Conservation (phyloP, 1,140 invertebrate species). For the Acyrthosiphon pisum region DNA sequence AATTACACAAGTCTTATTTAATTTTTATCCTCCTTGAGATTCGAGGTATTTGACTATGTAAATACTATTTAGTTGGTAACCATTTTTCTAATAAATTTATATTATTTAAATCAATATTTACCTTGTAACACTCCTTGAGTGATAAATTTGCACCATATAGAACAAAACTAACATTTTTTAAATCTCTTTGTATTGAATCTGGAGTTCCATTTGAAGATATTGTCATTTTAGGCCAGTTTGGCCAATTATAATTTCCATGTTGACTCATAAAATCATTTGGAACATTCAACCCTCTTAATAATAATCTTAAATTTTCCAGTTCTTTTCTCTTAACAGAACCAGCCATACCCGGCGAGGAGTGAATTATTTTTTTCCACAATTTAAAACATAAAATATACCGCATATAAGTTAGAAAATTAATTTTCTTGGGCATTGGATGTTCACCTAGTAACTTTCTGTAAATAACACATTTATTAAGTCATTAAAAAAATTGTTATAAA, state of each 20-base stretch:
- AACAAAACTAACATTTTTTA: slow-evolving; percentile 36
- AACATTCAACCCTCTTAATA: slow-evolving; percentile 32
- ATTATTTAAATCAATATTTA: not conserved
- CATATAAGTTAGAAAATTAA: slow-evolving; percentile 46
- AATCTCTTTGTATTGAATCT: slow-evolving; percentile 39
- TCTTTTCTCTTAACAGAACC: slow-evolving; percentile 34
- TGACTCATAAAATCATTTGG: slow-evolving; percentile 38
- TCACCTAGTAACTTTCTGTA: slow-evolving; percentile 35
- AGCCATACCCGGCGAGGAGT: not conserved
- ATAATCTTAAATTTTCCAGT: slow-evolving; percentile 4
- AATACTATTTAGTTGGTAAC: not conserved
- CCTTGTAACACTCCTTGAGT: slow-evolving; percentile 38
- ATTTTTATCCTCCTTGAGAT: too few species aligned
- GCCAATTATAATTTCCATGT: slow-evolving; percentile 43
- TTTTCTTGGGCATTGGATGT: slow-evolving; percentile 16
- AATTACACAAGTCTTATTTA: too few species aligned
- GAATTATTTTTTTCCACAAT: slow-evolving; percentile 40
- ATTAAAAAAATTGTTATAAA: not conserved
- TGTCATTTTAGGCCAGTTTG: slow-evolving; percentile 48
- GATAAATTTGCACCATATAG: slow-evolving; percentile 30
- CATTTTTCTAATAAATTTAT: not conserved
- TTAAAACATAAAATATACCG: slow-evolving; percentile 52
- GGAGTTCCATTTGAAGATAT: slow-evolving; percentile 35
- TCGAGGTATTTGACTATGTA: too few species aligned
- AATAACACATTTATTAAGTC: not conserved